Evolutionary conservation across 2,113 vertebrate genomes (phyloP).

Genomic region (Taurulus bubalis): DNA sequence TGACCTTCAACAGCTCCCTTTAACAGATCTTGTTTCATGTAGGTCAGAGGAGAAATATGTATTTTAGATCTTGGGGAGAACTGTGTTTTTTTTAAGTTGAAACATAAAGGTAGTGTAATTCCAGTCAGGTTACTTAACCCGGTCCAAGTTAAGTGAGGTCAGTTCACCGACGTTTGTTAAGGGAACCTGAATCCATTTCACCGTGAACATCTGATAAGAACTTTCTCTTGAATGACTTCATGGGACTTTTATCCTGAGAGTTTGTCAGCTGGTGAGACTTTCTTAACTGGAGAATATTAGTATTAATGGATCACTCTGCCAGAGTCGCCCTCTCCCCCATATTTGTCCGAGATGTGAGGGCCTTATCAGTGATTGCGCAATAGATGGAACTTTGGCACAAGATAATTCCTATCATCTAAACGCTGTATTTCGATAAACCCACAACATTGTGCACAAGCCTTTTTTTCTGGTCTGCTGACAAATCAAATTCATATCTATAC

Average conservation of each 20-base stretch:
- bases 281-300: not conserved
- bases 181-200: not conserved
- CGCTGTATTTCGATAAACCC: not conserved
- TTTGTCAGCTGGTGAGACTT: not conserved
- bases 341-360: not conserved
- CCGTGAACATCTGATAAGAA: not conserved
- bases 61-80: too few species aligned
- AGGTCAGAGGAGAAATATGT: too few species aligned
- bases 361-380: not conserved
- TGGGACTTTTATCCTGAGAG: too few species aligned
- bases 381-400: not conserved
- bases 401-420: not conserved
- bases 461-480: too few species aligned
- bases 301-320: not conserved
- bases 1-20: too few species aligned
- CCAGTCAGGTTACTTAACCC: not conserved
- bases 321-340: not conserved
- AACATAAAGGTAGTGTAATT: not conserved
- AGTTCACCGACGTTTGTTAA: not conserved
- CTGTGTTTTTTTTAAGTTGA: too few species aligned
- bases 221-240: not conserved
- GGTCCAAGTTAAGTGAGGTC: not conserved
- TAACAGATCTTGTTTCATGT: too few species aligned
- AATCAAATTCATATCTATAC: not conserved
- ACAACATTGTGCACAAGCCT: not conserved